Base-by-base conservation (phyloP, 2,113 vertebrate species). In the Chrysemys picta region DNA sequence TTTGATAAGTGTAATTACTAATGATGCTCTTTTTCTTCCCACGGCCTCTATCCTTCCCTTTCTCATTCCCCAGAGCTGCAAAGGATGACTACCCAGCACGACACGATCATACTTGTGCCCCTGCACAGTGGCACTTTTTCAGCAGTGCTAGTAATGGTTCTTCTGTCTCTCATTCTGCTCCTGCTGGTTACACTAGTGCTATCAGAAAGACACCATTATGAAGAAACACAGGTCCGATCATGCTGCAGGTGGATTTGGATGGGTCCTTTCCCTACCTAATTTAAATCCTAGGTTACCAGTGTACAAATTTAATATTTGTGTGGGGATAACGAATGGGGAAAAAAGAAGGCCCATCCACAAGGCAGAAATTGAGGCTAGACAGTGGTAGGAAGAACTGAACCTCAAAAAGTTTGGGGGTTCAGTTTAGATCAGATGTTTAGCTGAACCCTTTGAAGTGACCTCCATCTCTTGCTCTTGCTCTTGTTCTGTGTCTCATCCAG, bases 1-100 rank as follows among this genome's bases (percentile, higher is more conserved):
- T 89, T 91, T 95, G n/a, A 19, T 86, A 90, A 88, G 25, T 84
- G 42, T 54, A 76, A 22, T 16, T 89, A 1, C 19, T 89, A 53
- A 65, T 65, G 29, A 62, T 65, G 31, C 59, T 65, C 16, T 3
- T 90, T 76, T 76, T 89, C 81, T 80, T 5, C 14, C 27, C 8
- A 10, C 56, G 8, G 76, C 24, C 38, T 76, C 24, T 82, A 19
- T 84, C 16, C 50, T 89, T 1, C 42, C 84, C 75, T 42, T 38
- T 75, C 19, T 89, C 57, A 29, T 81, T 2, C 65, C 35, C 45
- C 88, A 78, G 0, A 0, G 21, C 0, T 1, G 10, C 82, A 89
- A 52, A 72, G 24, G 42, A 84, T 53, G 45, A 6, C 78, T 29
- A 42, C 38, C 69, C 69, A 38, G 38, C 45, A 47, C 45, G 45